phyloP scores from a whole-genome alignment of 2,113 vertebrate species.

The Leucopsar rothschildi region DNA sequence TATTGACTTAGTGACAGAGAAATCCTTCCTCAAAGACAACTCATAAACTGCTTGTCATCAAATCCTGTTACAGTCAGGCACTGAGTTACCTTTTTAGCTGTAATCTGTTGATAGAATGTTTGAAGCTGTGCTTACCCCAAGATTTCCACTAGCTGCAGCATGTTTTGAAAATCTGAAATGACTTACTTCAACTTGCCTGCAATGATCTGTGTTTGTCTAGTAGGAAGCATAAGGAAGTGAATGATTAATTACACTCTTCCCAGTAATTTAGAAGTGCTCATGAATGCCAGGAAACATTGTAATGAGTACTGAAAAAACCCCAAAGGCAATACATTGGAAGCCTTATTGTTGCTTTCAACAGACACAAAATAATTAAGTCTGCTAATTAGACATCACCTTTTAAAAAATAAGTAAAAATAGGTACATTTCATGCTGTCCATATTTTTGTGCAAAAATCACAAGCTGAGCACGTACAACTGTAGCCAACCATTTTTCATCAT shows the following conservation, averaged over 20 bases:
- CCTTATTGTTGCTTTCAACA: background rate
- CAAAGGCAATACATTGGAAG: background rate
- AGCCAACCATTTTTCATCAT: background rate
- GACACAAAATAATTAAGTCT: background rate
- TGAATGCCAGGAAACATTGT: slow-evolving; percentile 25
- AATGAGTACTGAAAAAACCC: background rate
- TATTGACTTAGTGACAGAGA: background rate
- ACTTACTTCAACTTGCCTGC: slow-evolving; percentile 29
- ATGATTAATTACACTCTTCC: slow-evolving; percentile 54
- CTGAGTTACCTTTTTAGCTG: background rate
- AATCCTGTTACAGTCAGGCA: background rate
- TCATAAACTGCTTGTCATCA: background rate
- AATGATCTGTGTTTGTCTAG: background rate
- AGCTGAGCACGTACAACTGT: background rate
- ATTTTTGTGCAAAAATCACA: background rate
- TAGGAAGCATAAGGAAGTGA: slow-evolving; percentile 37
- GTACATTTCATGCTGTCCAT: background rate
- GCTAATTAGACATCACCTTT: background rate
- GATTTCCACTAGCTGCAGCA: slow-evolving; percentile 12
- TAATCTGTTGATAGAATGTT: slow-evolving; percentile 6
- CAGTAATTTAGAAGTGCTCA: slow-evolving; percentile 43
- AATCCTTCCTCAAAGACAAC: background rate
- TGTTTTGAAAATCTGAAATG: background rate
- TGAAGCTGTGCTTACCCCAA: slow-evolving; percentile 4
- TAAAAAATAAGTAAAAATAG: background rate